Evolutionary conservation across 1,140 invertebrate species (phyloP).

Genomic region (Apis mellifera): DNA sequence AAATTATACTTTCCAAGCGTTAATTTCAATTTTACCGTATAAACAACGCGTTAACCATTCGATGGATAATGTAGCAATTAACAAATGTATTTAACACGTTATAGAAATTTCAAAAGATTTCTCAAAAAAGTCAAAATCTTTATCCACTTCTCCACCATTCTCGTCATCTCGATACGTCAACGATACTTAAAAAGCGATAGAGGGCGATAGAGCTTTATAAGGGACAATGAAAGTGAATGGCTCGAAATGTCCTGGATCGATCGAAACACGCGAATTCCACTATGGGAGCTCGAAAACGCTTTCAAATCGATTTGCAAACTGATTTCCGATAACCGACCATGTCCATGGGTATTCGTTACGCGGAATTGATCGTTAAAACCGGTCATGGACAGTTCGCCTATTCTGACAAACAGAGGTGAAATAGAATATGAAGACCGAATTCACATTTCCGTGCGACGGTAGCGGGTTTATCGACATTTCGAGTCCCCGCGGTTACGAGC

Average conservation of each 20-base stretch:
- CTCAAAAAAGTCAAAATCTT: no score
- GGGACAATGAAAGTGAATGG: not conserved
- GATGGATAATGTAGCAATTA: no score
- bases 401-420: not conserved
- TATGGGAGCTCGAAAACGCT: not conserved
- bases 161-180: no score
- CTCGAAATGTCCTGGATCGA: no score
- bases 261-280: not conserved
- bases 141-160: no score
- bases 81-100: no score
- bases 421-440: constrained; percentile 26
- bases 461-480: constrained; percentile 9
- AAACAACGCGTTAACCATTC: no score
- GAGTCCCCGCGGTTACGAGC: constrained; percentile 5
- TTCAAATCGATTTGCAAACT: not conserved
- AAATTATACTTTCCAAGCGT: no score
- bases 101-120: no score
- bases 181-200: not conserved
- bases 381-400: not conserved
- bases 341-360: not conserved
- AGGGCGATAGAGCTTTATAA: not conserved
- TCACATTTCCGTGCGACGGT: not conserved
- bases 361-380: constrained; percentile 5
- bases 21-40: no score
- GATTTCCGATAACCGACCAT: not conserved